Base-by-base conservation (phyloP, 2,888 invertebrate genomes). In the Apoda limacodes region DNA sequence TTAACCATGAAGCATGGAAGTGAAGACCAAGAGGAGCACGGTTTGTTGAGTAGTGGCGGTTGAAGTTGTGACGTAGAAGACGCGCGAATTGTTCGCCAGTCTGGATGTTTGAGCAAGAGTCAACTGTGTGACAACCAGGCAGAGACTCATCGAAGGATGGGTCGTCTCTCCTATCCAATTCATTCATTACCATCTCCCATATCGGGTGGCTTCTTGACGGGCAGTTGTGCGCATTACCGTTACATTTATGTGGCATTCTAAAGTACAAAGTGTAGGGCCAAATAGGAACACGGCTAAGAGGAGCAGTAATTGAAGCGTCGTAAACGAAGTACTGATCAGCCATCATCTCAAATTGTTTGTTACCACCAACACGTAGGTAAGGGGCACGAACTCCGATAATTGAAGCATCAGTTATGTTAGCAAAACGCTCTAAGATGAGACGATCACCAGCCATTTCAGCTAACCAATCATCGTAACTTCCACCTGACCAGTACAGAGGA, bases 181-280 rank as follows among this genome's bases (percentile, higher is more conserved):
- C 95, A 62, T 95, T 95, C 93, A 95, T 93, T 29, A 95, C 95
- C 88, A 95, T 95, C 76, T 95, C 95, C 95, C 95, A 95, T 22
- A 95, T 93, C 13, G 95, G 94, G 56, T 95, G 95, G 53, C 92
- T 92, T 60, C 90, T 82, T 26, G 91, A 91, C 12, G 95, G 95
- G 56, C 95, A 95, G 66, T 95, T 95, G 61, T 93, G 93, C 9
- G 93, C 93, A 62, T 95, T 95, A 41, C 94, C 94, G 66, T 93
- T 93, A 66, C 95, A 95, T 66, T 92, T 94, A 81, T 96, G 95
- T 1, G 95, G 94, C 92, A 96, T 94, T 40, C 94, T 87, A 88
- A 94, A 96, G 82, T 97, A 96, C 13, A 98, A 81, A 2, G 97
- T 97, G 82, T 97, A 98, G 1, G 98, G 98, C 97, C 97, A 98